Evolutionary conservation across 2,888 invertebrate species (phyloP), one percentile per base, ranked within the genome.

Genomic region (Trissoscelio sp.): DNA sequence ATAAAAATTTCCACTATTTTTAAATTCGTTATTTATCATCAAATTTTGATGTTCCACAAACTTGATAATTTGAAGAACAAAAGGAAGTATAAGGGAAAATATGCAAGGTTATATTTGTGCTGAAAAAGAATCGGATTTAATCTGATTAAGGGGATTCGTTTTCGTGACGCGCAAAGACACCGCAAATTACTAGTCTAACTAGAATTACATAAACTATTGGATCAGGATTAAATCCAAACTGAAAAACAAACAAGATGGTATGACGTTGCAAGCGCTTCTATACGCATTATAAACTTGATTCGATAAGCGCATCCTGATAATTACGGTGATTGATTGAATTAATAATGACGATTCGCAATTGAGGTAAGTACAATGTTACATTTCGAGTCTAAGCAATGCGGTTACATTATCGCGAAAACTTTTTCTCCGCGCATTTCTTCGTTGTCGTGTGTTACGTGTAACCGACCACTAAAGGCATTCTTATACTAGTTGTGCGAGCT

Each of bases 401-500:
- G 72, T 77, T 66, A 51, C 55, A 55, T 67, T 77, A 69, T 48
- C 48, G 55, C 53, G 57, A 62, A 53, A 55, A 34, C 58, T 67
- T 77, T 72, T 81, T 72, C 62, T n/a, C 24, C 42, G 46, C 12
- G 55, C 46, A 42, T 58, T 73, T 77, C 48, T 69, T 46, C 34
- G 67, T 31, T 57, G 67, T 57, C 31, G 46, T 20, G 55, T 34
- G 62, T 72, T 67, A 62, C 75, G 67, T 73, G 57, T 57, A 62
- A 79, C 44, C 73, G 39, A 24, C 77, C 53, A 44, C 64, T 78
- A 67, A 77, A 74, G 79, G 73, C 73, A 78, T 78, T 83, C 82
- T 66, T 77, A 64, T 72, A 67, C 75, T 39, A 60, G 79, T 74
- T 69, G 79, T 58, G 62, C 72, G 58, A 75, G 57, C 60, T 80